A percentile compares a stretch with the other conserved stretches of the same genome.
These are phyloP conservation scores for Xanthorhoe spadicearia DNA, from an alignment of 2,888 invertebrate genomes.

Conservation along the genomic window DNA sequence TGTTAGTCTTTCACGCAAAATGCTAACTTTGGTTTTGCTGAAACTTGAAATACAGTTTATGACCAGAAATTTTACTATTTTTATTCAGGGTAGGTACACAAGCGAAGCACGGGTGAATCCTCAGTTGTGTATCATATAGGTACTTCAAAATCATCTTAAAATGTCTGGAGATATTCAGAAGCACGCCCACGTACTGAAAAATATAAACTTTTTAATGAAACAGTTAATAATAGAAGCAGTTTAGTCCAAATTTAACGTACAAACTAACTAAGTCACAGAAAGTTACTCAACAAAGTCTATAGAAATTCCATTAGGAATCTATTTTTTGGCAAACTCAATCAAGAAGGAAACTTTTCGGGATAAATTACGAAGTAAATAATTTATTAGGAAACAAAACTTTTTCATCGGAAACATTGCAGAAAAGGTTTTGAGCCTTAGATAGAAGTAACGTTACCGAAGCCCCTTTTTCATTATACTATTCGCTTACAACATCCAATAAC, in stretches of 20 bases:
- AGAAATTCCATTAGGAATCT: conserved; percentile 12
- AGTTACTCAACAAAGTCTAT: conserved; percentile 3
- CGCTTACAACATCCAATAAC: not conserved
- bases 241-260: conserved; percentile 1
- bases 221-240: no score
- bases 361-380: conserved; percentile 14
- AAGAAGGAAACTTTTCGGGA: conserved; percentile 5
- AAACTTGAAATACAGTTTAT: no score
- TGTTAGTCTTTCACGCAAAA: no score
- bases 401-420: not conserved
- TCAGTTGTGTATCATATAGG: no score
- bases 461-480: not conserved
- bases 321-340: conserved; percentile 6
- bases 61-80: no score
- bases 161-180: no score
- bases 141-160: no score
- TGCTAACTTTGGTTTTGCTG: no score
- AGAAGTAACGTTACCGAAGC: not conserved
- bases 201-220: no score
- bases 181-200: no score
- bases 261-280: not conserved
- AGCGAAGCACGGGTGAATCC: no score
- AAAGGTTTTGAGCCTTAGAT: not conserved
- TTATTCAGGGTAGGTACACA: no score
- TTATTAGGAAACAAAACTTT: conserved; percentile 16